These are phyloP conservation scores for Phthorimaea operculella DNA, from an alignment of 1,140 invertebrate species.

Conservation along the genomic window DNA sequence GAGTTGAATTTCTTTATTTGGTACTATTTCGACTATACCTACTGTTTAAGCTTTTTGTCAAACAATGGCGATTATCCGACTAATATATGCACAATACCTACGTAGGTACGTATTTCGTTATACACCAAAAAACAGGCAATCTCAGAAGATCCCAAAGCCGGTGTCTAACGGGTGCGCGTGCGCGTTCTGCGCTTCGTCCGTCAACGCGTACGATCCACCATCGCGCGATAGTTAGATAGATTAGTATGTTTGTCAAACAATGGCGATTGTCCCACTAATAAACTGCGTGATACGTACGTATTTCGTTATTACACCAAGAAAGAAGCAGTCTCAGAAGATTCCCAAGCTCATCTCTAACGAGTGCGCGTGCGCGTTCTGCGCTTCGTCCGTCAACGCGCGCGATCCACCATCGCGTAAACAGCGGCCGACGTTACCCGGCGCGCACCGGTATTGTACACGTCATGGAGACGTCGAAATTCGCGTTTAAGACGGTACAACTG, in stretches of 20 bases:
- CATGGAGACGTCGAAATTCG: background rate
- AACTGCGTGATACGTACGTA: too few species aligned
- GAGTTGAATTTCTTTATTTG: too few species aligned
- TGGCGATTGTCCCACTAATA: too few species aligned
- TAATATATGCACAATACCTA: too few species aligned
- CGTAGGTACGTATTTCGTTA: too few species aligned
- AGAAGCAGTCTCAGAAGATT: constrained; percentile 17
- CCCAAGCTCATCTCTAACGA: constrained; percentile 37
- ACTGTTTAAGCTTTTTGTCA: too few species aligned
- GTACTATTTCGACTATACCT: too few species aligned
- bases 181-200: constrained; percentile 42
- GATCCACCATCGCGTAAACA: constrained; percentile 54
- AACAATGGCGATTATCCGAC: too few species aligned
- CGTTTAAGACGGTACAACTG: too few species aligned
- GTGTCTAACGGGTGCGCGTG: constrained; percentile 39
- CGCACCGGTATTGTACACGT: background rate
- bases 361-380: constrained; percentile 31
- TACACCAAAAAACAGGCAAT: too few species aligned
- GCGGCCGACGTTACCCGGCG: constrained; percentile 23
- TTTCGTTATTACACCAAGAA: too few species aligned
- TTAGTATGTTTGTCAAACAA: constrained; percentile 12
- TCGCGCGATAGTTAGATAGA: too few species aligned
- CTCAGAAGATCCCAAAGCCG: constrained; percentile 23
- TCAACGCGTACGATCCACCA: constrained; percentile 37
- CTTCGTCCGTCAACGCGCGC: constrained; percentile 48